Evolutionary conservation across 2,113 vertebrate species (phyloP).

Genomic region (Hippocampus mohnikei): DNA sequence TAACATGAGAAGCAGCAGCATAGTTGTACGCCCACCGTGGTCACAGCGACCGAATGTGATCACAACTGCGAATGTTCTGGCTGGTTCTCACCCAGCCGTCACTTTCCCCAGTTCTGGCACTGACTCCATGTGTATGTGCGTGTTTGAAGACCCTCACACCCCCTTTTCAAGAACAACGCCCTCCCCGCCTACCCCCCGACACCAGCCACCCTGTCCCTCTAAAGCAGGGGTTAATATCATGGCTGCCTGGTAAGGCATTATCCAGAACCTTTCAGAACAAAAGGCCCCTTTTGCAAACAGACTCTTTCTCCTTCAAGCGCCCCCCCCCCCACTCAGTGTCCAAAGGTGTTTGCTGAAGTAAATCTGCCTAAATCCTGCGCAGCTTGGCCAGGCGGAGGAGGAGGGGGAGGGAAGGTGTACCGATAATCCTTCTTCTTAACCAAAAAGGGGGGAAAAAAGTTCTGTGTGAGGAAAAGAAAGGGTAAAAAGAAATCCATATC

Average conservation of each 20-base stretch:
- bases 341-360: conserved; percentile 99
- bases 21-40: not conserved
- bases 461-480: conserved; percentile 66
- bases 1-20: not conserved
- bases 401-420: conserved; percentile 81
- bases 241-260: conserved; percentile 90
- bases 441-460: conserved; percentile 71
- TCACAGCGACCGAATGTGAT: not conserved
- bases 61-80: not conserved
- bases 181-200: conserved; percentile 28
- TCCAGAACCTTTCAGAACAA: conserved; percentile 86
- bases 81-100: not conserved
- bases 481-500: conserved; percentile 86
- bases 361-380: conserved; percentile 93
- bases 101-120: not conserved
- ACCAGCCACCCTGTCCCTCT: conserved; percentile 38
- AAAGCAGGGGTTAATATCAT: conserved; percentile 88
- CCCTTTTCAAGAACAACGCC: conserved; percentile 59
- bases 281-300: conserved; percentile 93
- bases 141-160: conserved; percentile 75
- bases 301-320: conserved; percentile 68
- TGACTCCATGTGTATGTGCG: not conserved
- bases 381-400: conserved; percentile 71
- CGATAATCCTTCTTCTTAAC: conserved; percentile 90
- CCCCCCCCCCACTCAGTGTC: conserved; percentile 70